A percentile compares a stretch with the other conserved stretches of the same genome.
These are phyloP conservation scores for Buphagus erythrorhynchus DNA, from an alignment of 2,797 vertebrate species.

Conservation along the genomic window DNA sequence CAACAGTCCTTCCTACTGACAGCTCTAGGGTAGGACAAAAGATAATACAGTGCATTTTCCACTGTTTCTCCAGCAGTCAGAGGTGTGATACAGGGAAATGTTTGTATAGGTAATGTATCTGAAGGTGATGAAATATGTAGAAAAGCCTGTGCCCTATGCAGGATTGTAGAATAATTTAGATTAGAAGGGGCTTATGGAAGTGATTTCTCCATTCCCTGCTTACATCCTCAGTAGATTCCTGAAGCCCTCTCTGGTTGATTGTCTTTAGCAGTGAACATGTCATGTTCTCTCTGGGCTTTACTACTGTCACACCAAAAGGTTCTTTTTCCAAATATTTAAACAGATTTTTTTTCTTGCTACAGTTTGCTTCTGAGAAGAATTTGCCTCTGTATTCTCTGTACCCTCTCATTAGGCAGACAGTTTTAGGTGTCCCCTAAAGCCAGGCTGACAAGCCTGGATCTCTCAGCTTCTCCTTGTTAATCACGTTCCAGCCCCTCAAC, in stretches of 20 bases:
- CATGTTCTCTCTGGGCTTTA: not conserved
- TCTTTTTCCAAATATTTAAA: not conserved
- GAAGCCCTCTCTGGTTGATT: not conserved
- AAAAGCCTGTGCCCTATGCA: not conserved
- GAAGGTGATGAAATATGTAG: not conserved
- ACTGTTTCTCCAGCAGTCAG: not conserved
- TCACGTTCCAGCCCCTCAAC: fast-evolving
- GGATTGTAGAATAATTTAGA: not conserved
- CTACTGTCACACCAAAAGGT: not conserved
- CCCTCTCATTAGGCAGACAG: not conserved
- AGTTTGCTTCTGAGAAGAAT: not conserved
- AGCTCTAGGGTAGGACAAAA: not conserved
- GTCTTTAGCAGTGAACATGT: not conserved
- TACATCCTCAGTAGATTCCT: not conserved
- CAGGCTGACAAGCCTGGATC: not conserved
- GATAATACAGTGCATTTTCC: not conserved
- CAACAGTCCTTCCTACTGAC: not conserved
- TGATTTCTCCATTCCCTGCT: not conserved
- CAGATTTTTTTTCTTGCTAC: not conserved
- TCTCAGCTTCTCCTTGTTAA: not conserved
- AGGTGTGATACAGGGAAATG: not conserved
- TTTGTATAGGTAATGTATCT: not conserved
- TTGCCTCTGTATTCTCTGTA: not conserved
- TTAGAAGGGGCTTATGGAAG: not conserved
- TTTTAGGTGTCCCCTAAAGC: not conserved